Percentiles rank a stretch among this genome's conserved stretches.
These are phyloP conservation scores for Corella eumyota DNA, from an alignment of 23 tunicate genomes.

Conservation along the genomic window DNA sequence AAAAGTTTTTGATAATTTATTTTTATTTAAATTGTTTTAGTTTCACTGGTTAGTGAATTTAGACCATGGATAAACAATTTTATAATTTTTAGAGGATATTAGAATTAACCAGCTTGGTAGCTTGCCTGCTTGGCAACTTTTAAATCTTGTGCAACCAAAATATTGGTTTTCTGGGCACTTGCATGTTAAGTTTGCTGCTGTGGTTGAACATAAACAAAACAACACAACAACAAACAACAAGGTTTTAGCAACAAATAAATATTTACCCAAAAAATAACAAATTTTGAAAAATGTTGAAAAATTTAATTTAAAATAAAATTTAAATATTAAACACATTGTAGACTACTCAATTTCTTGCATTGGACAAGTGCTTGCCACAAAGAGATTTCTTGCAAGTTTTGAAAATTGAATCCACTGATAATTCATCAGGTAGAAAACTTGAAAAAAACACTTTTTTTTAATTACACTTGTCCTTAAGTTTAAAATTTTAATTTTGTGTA, in stretches of 20 bases:
- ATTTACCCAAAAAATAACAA: background rate
- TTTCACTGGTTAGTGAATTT: too few relatives aligned
- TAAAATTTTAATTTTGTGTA: background rate
- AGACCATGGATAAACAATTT: too few relatives aligned
- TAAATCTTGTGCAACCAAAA: constrained; percentile 42
- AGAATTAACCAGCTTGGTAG: constrained; percentile 61
- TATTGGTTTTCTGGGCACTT: constrained; percentile 98
- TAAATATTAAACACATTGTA: too few relatives aligned
- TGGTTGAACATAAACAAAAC: constrained; percentile 35
- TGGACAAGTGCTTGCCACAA: constrained; percentile 88
- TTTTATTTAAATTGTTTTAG: too few relatives aligned
- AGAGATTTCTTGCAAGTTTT: constrained; percentile 87
- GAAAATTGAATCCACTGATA: constrained; percentile 20
- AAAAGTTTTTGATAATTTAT: background rate
- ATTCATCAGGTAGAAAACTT: constrained; percentile 24
- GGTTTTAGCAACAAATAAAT: background rate
- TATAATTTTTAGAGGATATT: constrained; percentile 38
- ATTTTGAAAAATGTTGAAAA: background rate
- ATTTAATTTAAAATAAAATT: too few relatives aligned
- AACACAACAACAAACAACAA: background rate
- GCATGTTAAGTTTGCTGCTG: constrained; percentile 84
- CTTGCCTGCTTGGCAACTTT: constrained; percentile 54
- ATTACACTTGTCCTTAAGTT: too few relatives aligned
- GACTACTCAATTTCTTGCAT: constrained; percentile 80
- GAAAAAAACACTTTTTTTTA: too few relatives aligned